Conservation (phyloP, 2,888 invertebrate species). For the Drosophila neoperkinsi region DNA sequence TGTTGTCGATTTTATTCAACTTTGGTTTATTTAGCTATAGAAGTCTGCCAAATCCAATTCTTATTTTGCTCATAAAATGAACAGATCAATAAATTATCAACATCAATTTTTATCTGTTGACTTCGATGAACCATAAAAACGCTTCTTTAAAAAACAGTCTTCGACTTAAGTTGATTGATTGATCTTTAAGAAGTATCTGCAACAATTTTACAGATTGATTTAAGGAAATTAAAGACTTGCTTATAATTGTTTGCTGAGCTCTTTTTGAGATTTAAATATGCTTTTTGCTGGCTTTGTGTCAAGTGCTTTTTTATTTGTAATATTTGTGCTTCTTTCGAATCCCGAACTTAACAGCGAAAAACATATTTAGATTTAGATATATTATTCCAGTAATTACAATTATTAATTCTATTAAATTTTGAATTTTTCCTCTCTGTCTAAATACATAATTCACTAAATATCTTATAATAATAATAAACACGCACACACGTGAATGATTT, state of each 20-base stretch:
- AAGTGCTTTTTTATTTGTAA: not conserved
- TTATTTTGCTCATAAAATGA: not conserved
- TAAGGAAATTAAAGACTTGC: not conserved
- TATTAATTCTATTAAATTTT: not conserved
- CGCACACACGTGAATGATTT: conserved; percentile 45
- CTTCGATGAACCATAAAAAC: not conserved
- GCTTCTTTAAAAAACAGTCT: not conserved
- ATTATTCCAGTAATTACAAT: not conserved
- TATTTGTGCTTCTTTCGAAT: not conserved
- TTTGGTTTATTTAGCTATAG: not conserved
- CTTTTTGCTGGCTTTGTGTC: not conserved
- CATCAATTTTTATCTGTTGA: not conserved
- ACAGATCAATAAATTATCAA: not conserved
- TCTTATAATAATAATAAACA: no score
- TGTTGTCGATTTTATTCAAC: not conserved
- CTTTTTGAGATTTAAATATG: not conserved
- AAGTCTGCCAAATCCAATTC: not conserved
- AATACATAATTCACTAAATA: not conserved
- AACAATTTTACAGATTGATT: not conserved
- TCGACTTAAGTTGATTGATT: not conserved
- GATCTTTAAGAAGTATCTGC: not conserved
- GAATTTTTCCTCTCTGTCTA: not conserved
- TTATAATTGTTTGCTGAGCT: not conserved
- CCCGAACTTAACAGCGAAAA: not conserved
- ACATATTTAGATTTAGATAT: not conserved